Percentiles rank a stretch among this genome's conserved stretches.
phyloP scores from a whole-genome alignment of 1,140 invertebrate genomes.

The Microvelia longipes region DNA sequence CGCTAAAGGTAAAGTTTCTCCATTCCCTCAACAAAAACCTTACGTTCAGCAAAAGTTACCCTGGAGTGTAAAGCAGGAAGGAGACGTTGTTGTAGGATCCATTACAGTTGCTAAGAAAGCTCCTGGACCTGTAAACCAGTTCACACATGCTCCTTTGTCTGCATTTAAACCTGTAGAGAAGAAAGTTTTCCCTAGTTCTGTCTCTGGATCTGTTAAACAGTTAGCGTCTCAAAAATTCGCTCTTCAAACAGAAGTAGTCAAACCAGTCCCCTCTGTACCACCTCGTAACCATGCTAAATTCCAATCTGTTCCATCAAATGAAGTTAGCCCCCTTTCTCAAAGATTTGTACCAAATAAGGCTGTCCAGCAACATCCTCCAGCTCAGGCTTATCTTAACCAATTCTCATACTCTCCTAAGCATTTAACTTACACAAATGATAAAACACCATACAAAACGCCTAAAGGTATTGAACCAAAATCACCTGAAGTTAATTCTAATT shows the following conservation, averaged over 20 bases:
- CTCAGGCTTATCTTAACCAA: not conserved
- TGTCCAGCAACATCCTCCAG: not conserved
- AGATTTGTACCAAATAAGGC: constrained; percentile 3
- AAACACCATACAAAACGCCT: not conserved
- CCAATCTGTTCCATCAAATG: not conserved
- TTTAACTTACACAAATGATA: not conserved
- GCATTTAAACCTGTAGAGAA: constrained; percentile 44
- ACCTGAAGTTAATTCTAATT: too few relatives aligned
- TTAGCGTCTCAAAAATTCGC: constrained; percentile 23
- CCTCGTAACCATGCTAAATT: not conserved
- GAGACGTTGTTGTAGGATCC: constrained; percentile 29
- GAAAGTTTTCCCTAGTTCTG: constrained; percentile 31
- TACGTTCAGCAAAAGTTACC: constrained; percentile 24
- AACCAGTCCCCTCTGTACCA: not conserved
- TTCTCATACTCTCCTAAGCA: constrained; percentile 2
- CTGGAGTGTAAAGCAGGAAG: constrained; percentile 24
- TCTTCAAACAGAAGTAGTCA: not conserved
- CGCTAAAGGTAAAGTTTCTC: constrained; percentile 11
- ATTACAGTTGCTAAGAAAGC: constrained; percentile 31
- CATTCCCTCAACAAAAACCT: constrained; percentile 1
- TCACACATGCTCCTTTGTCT: constrained; percentile 52
- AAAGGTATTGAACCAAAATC: not conserved
- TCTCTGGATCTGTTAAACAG: constrained; percentile 27
- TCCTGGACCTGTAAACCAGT: constrained; percentile 41
- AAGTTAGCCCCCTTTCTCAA: constrained; percentile 3